Percentiles rank a stretch among this genome's conserved stretches.
These are phyloP conservation scores for Drosophila dives DNA, from an alignment of 2,888 invertebrate genomes.

Conservation along the genomic window DNA sequence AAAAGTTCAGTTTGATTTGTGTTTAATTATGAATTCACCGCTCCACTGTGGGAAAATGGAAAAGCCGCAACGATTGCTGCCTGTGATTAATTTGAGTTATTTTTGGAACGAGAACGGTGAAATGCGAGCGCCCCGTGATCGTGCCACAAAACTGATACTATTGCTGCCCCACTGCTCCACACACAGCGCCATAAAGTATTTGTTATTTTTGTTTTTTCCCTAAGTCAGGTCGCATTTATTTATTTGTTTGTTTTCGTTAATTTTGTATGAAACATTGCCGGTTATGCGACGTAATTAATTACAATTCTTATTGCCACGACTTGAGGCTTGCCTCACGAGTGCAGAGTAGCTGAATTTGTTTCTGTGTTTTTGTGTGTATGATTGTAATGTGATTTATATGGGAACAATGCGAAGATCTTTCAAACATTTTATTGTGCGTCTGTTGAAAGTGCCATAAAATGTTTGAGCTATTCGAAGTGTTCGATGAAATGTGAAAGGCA, in stretches of 20 bases:
- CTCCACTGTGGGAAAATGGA: slow-evolving; percentile 45
- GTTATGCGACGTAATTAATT: slow-evolving; percentile 68
- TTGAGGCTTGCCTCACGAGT: slow-evolving; percentile 53
- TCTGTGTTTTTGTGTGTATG: slow-evolving; percentile 18
- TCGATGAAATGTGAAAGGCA: slow-evolving; percentile 68
- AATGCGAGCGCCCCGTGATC: slow-evolving; percentile 54
- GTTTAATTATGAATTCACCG: slow-evolving; percentile 44
- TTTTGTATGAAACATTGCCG: slow-evolving; percentile 51
- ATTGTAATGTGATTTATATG: slow-evolving; percentile 70
- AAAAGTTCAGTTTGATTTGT: slow-evolving; percentile 46
- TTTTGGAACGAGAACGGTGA: slow-evolving; percentile 67
- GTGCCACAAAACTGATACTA: slow-evolving; percentile 29
- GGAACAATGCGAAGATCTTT: slow-evolving; percentile 52
- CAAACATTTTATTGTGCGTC: slow-evolving; percentile 7
- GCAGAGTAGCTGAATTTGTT: slow-evolving; percentile 24
- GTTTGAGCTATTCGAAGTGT: slow-evolving; percentile 62
- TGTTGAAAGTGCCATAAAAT: slow-evolving; percentile 70
- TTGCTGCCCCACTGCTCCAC: slow-evolving; percentile 27
- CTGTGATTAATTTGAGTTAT: slow-evolving; percentile 76
- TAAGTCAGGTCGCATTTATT: slow-evolving; percentile 58
- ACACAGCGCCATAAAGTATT: slow-evolving; percentile 19
- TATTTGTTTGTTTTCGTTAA: slow-evolving; percentile 66
- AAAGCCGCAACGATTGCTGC: slow-evolving; percentile 29
- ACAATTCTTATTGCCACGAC: slow-evolving; percentile 74
- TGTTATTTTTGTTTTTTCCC: slow-evolving; percentile 10